Conservation (phyloP, 1,140 invertebrate species). For the Spodoptera litura region DNA sequence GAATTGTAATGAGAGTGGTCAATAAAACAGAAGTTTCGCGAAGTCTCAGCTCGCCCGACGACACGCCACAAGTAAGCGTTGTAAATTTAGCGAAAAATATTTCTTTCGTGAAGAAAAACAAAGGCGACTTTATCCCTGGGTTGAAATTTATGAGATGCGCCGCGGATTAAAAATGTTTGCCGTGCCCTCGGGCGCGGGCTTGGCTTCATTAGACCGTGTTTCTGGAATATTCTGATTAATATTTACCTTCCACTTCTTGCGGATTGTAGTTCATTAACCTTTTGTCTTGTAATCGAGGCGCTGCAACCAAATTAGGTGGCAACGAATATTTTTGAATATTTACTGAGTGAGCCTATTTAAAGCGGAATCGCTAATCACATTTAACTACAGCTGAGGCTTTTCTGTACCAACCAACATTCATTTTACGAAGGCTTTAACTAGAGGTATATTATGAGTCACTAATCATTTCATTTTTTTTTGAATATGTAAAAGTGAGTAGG, state of each 20-base stretch:
- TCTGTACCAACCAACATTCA: too few relatives aligned
- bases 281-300: conserved; percentile 59
- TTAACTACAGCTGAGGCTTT: too few relatives aligned
- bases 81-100: conserved; percentile 77
- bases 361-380: conserved; percentile 3
- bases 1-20: conserved; percentile 55
- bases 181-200: conserved; percentile 72
- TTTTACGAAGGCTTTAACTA: too few relatives aligned
- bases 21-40: conserved; percentile 55
- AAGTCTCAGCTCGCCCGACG: conserved; percentile 44
- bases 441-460: too few relatives aligned
- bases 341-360: conserved; percentile 6
- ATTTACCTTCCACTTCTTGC: conserved; percentile 80
- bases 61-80: conserved; percentile 65
- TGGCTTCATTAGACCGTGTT: conserved; percentile 78
- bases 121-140: conserved; percentile 73
- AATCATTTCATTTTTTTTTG: too few relatives aligned
- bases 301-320: conserved; percentile 46
- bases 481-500: too few relatives aligned
- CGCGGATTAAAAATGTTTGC: conserved; percentile 83
- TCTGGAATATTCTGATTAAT: conserved; percentile 80
- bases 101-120: conserved; percentile 77
- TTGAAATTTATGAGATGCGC: conserved; percentile 82
- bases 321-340: conserved; percentile 53
- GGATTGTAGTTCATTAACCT: conserved; percentile 72